Evolutionary conservation across 2,797 vertebrate species (phyloP), one percentile per base, ranked within the genome.

Genomic region (Sebastes minor): DNA sequence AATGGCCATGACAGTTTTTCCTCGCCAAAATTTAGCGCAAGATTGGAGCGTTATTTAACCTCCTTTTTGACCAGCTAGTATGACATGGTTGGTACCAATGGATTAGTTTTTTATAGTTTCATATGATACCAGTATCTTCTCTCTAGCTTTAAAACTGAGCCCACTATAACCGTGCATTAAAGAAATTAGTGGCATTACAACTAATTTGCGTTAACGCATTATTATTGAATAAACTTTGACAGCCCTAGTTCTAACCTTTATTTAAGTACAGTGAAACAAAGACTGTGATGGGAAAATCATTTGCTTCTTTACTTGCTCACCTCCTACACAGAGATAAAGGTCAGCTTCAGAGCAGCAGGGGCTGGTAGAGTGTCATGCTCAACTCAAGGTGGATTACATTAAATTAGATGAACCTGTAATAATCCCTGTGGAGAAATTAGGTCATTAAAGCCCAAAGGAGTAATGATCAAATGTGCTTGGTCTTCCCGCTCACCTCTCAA

Each of bases 401-500:
- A 52, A 75, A 84, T 46, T 22, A 30, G 4, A 66, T 20, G 2
- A 66, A 77, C 20, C 35, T 62, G 2, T 23, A 38, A 18, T 33
- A 9, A 71, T 38, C 18, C 11, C 25, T 67, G 11, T 23, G 22
- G 52, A 69, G 13, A 53, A 74, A 62, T 63, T 8, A 14, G 42
- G 23, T 60, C 20, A 63, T 66, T 16, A 38, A 12, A 60, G 27
- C 27, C 57, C n/a, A 1, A 75, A 7, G 27, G 22, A 22, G 12
- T 42, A 80, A 60, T 23, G 10, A 30, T 63, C 10, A 33, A 30
- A 10, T 70, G 30, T 71, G 28, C 27, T 77, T 74, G 12, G 38
- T 57, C 46, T 78, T 64, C 23, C 16, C 61, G 53, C 32, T 76
- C 33, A 46, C 42, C 23, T 75, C 71, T 80, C 42, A 68, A 57